Percentiles rank a stretch among this genome's conserved stretches.
phyloP scores from a whole-genome alignment of 2,797 vertebrate genomes.

The Echiichthys vipera region DNA sequence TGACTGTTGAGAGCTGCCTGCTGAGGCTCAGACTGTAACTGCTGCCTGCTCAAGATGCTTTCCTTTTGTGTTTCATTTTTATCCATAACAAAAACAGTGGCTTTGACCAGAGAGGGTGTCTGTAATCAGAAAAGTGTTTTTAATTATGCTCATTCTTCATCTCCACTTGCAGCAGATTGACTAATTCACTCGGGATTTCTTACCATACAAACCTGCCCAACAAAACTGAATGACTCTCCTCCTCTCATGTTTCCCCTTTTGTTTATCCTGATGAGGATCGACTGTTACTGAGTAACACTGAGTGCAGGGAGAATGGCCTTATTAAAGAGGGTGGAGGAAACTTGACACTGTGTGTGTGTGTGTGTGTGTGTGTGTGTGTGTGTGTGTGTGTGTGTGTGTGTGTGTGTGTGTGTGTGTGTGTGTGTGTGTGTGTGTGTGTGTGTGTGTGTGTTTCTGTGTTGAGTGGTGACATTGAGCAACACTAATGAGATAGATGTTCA shows the following conservation, averaged over 20 bases:
- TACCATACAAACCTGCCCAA: constrained; percentile 32
- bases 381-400: constrained; percentile 44
- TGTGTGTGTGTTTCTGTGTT: constrained; percentile 43
- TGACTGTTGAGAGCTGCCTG: constrained; percentile 78
- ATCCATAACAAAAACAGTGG: constrained; percentile 54
- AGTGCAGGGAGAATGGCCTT: constrained; percentile 71
- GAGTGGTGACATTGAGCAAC: constrained; percentile 71
- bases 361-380: constrained; percentile 32
- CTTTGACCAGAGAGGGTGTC: constrained; percentile 39
- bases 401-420: constrained; percentile 38
- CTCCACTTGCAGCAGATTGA: constrained; percentile 49
- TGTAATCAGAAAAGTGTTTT: constrained; percentile 64
- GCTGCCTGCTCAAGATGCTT: constrained; percentile 65
- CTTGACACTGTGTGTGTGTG: constrained; percentile 45
- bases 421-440: constrained; percentile 30
- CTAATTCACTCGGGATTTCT: constrained; percentile 59
- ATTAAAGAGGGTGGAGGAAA: constrained; percentile 67
- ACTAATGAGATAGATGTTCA: constrained; percentile 83
- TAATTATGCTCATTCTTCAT: constrained; percentile 72
- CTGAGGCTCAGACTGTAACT: constrained; percentile 73
- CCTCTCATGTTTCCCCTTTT: constrained; percentile 67
- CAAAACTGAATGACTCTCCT: constrained; percentile 49
- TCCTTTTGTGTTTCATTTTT: constrained; percentile 56
- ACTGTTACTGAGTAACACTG: constrained; percentile 72
- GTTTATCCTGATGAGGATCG: constrained; percentile 74